Evolutionary conservation across 2,113 vertebrate species (phyloP).

Genomic region (Brienomyrus longianalis): DNA sequence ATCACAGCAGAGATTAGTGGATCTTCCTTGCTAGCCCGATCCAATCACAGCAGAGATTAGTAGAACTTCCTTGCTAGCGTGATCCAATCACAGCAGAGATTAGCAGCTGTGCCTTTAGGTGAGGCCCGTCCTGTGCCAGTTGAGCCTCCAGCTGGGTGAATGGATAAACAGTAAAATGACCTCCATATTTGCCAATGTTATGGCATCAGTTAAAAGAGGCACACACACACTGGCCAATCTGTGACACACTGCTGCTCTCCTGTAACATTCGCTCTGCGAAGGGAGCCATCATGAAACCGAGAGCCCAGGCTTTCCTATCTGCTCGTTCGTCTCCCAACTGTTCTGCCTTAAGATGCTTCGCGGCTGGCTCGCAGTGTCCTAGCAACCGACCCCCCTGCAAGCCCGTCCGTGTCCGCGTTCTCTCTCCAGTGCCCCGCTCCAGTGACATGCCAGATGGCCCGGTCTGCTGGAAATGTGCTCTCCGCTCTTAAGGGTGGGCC

Average conservation of each 20-base stretch:
- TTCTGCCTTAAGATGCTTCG: constrained; percentile 1
- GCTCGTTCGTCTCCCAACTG: not conserved
- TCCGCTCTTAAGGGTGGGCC: not conserved
- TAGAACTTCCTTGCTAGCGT: not conserved
- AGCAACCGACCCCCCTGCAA: constrained; percentile 5
- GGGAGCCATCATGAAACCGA: not conserved
- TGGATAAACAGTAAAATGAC: not conserved
- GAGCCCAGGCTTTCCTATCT: not conserved
- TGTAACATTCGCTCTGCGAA: not conserved
- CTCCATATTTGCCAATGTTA: not conserved
- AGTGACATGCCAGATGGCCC: constrained; percentile 11
- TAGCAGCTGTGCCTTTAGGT: not conserved
- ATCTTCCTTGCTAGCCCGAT: not conserved
- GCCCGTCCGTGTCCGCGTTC: not conserved
- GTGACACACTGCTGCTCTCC: not conserved
- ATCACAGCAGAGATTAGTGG: not conserved
- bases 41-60: not conserved
- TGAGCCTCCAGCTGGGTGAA: not conserved
- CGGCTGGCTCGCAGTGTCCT: constrained; percentile 9
- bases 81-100: not conserved
- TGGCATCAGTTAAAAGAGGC: not conserved
- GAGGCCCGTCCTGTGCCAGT: not conserved
- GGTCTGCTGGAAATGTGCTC: constrained; percentile 6
- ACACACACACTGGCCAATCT: not conserved
- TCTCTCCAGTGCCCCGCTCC: not conserved